Percentiles rank a stretch among this genome's conserved stretches.
Evolutionary conservation across 2,797 vertebrate species (phyloP).

Genomic region (Dendrocincla tyrannina): DNA sequence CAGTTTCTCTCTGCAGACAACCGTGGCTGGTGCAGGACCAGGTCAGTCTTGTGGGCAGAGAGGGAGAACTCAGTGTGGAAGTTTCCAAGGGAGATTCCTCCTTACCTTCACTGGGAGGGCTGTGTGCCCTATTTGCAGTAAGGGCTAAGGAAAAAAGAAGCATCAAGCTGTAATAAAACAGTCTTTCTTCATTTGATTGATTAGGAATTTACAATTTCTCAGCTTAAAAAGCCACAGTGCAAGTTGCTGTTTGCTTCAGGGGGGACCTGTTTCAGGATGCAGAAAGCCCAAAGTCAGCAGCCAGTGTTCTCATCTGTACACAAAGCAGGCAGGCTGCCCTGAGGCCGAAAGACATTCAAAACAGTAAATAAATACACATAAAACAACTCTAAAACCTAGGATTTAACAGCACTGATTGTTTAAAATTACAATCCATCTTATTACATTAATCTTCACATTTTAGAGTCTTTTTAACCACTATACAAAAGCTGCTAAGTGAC

Average conservation of each 20-base stretch:
- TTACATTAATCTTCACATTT: slow-evolving; percentile 38
- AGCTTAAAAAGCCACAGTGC: slow-evolving; percentile 1
- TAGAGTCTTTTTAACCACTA: neutral
- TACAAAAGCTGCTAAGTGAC: slow-evolving; percentile 20
- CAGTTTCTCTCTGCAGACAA: neutral
- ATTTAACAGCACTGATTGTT: slow-evolving; percentile 32
- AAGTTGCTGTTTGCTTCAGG: slow-evolving; percentile 8
- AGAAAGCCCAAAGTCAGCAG: neutral
- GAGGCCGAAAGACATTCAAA: slow-evolving; percentile 16
- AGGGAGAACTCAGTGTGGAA: neutral
- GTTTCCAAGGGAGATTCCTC: neutral
- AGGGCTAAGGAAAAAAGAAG: neutral
- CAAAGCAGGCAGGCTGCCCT: neutral
- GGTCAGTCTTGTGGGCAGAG: neutral
- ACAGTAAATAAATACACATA: slow-evolving; percentile 52
- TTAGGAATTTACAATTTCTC: slow-evolving; percentile 9
- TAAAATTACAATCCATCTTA: slow-evolving; percentile 24
- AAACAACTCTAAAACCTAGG: slow-evolving; percentile 23
- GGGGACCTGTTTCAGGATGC: neutral
- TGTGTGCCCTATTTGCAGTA: neutral
- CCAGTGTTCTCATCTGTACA: neutral
- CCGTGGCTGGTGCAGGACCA: neutral
- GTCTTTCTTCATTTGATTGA: neutral
- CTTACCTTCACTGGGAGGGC: neutral
- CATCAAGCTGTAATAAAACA: neutral